phyloP scores from a whole-genome alignment of 2,888 invertebrate species.

The Abrostola tripartita region DNA sequence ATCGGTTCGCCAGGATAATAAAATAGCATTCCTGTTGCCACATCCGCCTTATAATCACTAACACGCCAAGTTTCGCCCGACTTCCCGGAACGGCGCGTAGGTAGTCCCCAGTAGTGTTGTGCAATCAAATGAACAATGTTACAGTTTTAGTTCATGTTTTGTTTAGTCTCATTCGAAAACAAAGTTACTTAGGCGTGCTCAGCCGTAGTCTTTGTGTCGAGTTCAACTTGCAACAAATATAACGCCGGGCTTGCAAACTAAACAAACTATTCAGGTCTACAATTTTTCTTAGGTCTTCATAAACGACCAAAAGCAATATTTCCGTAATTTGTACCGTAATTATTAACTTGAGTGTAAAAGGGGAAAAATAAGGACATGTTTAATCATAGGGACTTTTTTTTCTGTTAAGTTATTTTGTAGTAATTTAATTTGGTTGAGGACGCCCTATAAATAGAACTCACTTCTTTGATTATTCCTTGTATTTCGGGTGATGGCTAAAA shows the following conservation, averaged over 20 bases:
- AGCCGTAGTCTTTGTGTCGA: slow-evolving; percentile 1
- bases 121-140: slow-evolving; percentile 61
- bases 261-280: background rate
- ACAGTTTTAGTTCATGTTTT: slow-evolving; percentile 57
- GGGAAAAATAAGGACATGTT: too few species aligned
- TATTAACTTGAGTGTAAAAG: too few species aligned
- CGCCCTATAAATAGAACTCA: too few species aligned
- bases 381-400: too few species aligned
- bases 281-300: too few species aligned
- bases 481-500: background rate
- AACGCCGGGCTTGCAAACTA: background rate
- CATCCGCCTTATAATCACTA: slow-evolving; percentile 82
- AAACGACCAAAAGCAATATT: too few species aligned
- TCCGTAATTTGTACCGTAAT: too few species aligned
- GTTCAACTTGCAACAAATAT: background rate
- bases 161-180: slow-evolving; percentile 52
- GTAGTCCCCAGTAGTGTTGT: slow-evolving; percentile 71
- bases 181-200: slow-evolving; percentile 31
- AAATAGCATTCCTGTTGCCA: slow-evolving; percentile 71
- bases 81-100: slow-evolving; percentile 83
- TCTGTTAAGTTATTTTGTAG: too few species aligned
- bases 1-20: slow-evolving; percentile 66
- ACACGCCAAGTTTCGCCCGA: slow-evolving; percentile 74
- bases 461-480: too few species aligned
- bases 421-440: too few species aligned